Percentiles rank a stretch among this genome's conserved stretches.
These are phyloP conservation scores for Odontesthes bonariensis DNA, from an alignment of 2,113 vertebrate species.

Conservation along the genomic window DNA sequence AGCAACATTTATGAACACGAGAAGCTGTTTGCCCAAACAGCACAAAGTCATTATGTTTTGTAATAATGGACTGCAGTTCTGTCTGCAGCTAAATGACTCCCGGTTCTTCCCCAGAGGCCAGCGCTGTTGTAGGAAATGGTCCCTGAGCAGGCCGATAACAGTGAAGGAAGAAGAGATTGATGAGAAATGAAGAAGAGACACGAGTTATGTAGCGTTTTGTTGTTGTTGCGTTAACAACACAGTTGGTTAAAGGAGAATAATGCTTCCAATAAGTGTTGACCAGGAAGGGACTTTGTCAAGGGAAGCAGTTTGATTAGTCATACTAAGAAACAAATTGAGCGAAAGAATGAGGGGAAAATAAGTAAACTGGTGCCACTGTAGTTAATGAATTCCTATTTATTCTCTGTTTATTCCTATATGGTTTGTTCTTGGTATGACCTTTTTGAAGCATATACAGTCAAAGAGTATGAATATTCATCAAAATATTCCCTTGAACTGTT, in stretches of 20 bases:
- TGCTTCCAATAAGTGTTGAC: not conserved
- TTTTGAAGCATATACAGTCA: too few species aligned
- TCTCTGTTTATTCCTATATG: not conserved
- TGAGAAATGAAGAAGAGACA: slow-evolving; percentile 19
- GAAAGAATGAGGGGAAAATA: not conserved
- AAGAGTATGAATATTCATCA: too few species aligned
- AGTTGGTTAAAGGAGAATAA: slow-evolving; percentile 20
- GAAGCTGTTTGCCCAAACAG: slow-evolving; percentile 17
- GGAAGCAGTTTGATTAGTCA: slow-evolving; percentile 1
- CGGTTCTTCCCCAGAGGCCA: not conserved
- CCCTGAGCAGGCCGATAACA: slow-evolving; percentile 1
- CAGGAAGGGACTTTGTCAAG: not conserved
- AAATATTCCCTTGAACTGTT: too few species aligned
- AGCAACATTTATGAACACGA: not conserved
- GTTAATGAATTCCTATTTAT: not conserved
- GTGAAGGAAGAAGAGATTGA: slow-evolving; percentile 7
- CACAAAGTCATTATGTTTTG: slow-evolving; percentile 11
- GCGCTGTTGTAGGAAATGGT: slow-evolving; percentile 3
- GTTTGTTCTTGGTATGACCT: too few species aligned
- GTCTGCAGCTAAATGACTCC: not conserved
- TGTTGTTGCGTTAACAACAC: slow-evolving; percentile 12
- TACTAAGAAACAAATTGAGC: not conserved
- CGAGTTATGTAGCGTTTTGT: slow-evolving; percentile 9
- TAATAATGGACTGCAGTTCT: slow-evolving; percentile 29
- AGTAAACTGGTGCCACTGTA: not conserved